Conservation (phyloP, 2,888 invertebrate genomes). For the Morpho achilles region DNA sequence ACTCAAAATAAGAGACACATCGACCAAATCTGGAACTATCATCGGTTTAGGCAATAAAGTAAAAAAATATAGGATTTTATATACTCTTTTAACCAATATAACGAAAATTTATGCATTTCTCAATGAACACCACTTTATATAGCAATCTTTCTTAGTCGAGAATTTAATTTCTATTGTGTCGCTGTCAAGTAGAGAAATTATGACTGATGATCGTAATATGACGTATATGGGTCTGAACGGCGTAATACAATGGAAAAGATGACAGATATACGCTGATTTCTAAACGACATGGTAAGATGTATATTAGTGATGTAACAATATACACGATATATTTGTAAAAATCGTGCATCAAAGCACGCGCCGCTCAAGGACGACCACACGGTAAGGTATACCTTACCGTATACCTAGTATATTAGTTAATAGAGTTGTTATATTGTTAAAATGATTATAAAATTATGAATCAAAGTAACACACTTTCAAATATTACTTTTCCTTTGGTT, state of each 20-base stretch:
- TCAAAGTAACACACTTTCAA: too few relatives aligned
- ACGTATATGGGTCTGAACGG: conserved; percentile 30
- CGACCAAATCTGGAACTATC: too few relatives aligned
- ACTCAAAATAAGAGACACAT: too few relatives aligned
- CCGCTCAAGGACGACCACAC: conserved; percentile 61
- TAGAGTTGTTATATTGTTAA: conserved; percentile 14
- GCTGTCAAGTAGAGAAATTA: conserved; percentile 11
- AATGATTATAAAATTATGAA: too few relatives aligned
- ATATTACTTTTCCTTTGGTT: too few relatives aligned
- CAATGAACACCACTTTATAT: background rate
- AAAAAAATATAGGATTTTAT: too few relatives aligned
- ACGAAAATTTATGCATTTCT: too few relatives aligned
- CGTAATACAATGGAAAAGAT: conserved; percentile 27
- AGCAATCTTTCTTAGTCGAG: conserved; percentile 2
- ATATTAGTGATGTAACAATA: conserved; percentile 41
- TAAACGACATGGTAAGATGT: conserved; percentile 35
- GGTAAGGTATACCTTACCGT: conserved; percentile 30
- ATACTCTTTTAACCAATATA: too few relatives aligned
- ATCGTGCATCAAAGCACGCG: conserved; percentile 59
- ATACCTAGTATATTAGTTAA: too few relatives aligned
- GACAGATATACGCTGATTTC: conserved; percentile 37
- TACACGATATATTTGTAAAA: conserved; percentile 35
- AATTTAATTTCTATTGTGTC: conserved; percentile 9
- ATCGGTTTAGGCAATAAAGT: too few relatives aligned
- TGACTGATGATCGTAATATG: conserved; percentile 10